Evolutionary conservation across 2,113 vertebrate species (phyloP), one percentile per base, ranked within the genome.

Genomic region (Coryphaenoides rupestris): DNA sequence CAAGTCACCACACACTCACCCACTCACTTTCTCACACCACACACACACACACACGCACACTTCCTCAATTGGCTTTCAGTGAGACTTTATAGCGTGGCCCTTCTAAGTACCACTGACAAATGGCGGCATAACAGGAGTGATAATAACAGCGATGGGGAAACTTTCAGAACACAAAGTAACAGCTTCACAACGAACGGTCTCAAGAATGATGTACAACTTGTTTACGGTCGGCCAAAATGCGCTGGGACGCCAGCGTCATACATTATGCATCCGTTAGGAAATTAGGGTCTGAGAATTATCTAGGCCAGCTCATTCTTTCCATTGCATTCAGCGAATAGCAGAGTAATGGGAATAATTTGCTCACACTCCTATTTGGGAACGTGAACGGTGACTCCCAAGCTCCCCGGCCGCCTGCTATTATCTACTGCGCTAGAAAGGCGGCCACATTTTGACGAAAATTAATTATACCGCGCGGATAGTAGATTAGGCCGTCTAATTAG

Each of bases 251-350:
- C 50, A 57, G 50, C 54, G 74, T 55, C 65, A 67, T 78, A 75
- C 75, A 81, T 86, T 56, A 78, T 83, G 66, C 61, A 83, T 80
- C 68, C 4, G 71, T 77, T 57, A 63, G 66, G 55, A 77, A 72
- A 84, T 72, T 52, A 62, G 65, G n/a, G 68, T 65, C 73, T 81
- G 65, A 60, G 62, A 69, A 70, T 70, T 73, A 81, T 81, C 58
- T 61, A 71, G 74, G 66, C 64, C 75, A 71, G 64, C 63, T 64
- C 50, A 72, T 67, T 62, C 60, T 69, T 77, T 72, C 69, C 60
- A 69, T 60, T 72, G 58, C 65, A 70, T 52, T 64, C 53, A 69
- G 14, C 72, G 53, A 82, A 70, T 62, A 49, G 62, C 58, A 74
- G 63, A 69, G 22, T 75, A 75, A 84, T 68, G 66, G 76, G 58